These are phyloP conservation scores for Rachycentron canadum DNA, from an alignment of 2,797 vertebrate species.

Conservation along the genomic window DNA sequence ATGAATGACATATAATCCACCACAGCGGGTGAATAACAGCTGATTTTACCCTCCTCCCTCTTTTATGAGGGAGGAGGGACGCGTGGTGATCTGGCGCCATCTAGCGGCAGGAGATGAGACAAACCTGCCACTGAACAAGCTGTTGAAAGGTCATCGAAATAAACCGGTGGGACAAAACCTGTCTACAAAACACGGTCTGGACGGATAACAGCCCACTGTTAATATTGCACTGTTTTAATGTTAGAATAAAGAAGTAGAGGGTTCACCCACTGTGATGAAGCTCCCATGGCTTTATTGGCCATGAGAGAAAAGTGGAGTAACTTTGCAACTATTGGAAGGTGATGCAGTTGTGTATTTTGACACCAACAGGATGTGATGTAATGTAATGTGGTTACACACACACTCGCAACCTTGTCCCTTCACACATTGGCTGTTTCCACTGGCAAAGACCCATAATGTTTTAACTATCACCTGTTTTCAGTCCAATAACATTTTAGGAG, in stretches of 20 bases:
- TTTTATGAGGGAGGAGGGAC: not conserved
- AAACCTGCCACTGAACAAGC: not conserved
- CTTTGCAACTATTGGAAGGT: not conserved
- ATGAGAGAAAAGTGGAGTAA: not conserved
- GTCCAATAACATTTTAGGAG: not conserved
- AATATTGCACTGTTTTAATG: not conserved
- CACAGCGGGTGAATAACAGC: not conserved
- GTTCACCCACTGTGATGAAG: not conserved
- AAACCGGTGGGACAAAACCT: not conserved
- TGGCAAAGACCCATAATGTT: not conserved
- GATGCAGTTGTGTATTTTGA: no score
- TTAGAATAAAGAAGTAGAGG: no score
- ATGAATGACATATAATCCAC: not conserved
- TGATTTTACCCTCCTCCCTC: no score
- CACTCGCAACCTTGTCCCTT: not conserved
- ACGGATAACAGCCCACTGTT: no score
- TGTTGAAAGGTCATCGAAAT: not conserved
- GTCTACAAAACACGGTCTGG: not conserved
- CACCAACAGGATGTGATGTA: not conserved
- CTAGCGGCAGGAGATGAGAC: constrained; percentile 28
- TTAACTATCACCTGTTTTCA: not conserved
- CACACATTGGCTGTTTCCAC: no score
- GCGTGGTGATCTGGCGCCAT: constrained; percentile 32
- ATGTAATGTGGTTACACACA: not conserved
- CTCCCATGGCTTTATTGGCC: not conserved